phyloP scores from a whole-genome alignment of 2,888 invertebrate genomes.

The Cancer borealis region DNA sequence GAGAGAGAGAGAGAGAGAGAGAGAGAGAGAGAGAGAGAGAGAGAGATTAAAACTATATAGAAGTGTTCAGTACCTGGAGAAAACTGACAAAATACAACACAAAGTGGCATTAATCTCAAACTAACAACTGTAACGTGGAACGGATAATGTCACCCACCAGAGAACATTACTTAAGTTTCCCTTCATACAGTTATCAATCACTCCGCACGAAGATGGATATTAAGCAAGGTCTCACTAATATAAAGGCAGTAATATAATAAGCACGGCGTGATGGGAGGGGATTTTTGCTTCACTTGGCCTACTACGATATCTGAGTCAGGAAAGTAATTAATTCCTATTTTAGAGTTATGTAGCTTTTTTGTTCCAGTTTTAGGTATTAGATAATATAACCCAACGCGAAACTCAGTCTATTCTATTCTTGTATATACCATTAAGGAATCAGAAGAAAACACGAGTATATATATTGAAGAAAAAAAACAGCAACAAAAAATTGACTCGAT shows the following conservation, averaged over 20 bases:
- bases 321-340: no score
- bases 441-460: background rate
- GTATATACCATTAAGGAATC: background rate
- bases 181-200: background rate
- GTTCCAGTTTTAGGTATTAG: no score
- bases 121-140: background rate
- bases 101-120: background rate
- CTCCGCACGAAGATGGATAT: background rate
- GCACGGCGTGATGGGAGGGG: no score
- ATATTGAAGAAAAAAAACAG: background rate
- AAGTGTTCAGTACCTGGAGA: background rate
- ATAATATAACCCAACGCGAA: no score
- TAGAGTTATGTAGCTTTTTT: no score
- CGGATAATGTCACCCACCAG: background rate
- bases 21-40: constrained; percentile 22
- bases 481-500: background rate
- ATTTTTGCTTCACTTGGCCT: no score
- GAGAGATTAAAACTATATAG: no score
- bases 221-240: background rate
- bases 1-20: constrained; percentile 44
- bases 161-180: background rate
- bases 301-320: no score
- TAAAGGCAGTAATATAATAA: background rate
- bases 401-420: background rate
- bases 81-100: background rate